Percentiles rank a stretch among this genome's conserved stretches.
Conservation (phyloP, 1,140 invertebrate genomes). For the Acromyrmex charruanus region DNA sequence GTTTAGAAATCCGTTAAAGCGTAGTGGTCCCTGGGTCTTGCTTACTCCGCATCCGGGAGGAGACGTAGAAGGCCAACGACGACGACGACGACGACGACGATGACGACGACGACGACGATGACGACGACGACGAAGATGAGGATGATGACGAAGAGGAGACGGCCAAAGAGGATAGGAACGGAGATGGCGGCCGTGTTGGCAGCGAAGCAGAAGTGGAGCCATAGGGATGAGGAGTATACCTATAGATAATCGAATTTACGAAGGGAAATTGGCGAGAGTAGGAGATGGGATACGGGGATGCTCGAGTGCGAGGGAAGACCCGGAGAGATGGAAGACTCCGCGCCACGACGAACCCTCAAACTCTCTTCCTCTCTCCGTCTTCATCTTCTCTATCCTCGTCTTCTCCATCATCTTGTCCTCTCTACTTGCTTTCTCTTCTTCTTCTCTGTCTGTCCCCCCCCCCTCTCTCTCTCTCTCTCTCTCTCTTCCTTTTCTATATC, state of each 20-base stretch:
- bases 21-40: constrained; percentile 60
- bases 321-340: constrained; percentile 66
- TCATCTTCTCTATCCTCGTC: constrained; percentile 12
- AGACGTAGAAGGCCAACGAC: constrained; percentile 18
- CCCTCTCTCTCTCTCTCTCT: neutral
- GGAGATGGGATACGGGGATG: constrained; percentile 65
- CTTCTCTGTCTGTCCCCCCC: neutral
- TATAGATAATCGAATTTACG: constrained; percentile 85
- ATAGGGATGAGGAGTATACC: constrained; percentile 74
- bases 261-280: constrained; percentile 81
- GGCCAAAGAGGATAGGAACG: constrained; percentile 28
- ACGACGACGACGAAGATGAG: constrained; percentile 28
- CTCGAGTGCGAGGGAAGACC: constrained; percentile 51
- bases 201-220: constrained; percentile 29
- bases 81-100: constrained; percentile 24
- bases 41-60: constrained; percentile 58
- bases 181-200: constrained; percentile 35
- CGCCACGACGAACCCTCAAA: constrained; percentile 71
- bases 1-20: constrained; percentile 67
- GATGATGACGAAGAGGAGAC: constrained; percentile 26
- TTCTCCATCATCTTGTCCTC: constrained; percentile 5
- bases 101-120: constrained; percentile 41
- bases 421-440: constrained; percentile 11
- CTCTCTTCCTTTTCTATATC: constrained; percentile 33
- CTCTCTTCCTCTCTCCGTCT: constrained; percentile 31